Evolutionary conservation across 2,888 invertebrate species (phyloP).

Genomic region (Macaria notata): DNA sequence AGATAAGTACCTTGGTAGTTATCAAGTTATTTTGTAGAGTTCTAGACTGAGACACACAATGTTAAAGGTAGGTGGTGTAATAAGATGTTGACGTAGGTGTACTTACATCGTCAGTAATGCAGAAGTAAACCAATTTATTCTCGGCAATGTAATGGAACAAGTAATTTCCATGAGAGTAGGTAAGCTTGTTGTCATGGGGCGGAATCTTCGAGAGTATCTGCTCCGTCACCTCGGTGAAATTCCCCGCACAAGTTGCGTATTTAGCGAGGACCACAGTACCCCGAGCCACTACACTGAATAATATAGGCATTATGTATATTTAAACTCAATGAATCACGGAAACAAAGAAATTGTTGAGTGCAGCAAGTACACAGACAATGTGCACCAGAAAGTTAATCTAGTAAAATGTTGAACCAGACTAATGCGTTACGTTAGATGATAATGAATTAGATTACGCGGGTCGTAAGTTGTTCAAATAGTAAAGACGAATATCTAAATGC

Average conservation of each 20-base stretch:
- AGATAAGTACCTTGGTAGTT: no score
- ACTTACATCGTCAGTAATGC: slow-evolving; percentile 96
- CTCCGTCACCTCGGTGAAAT: slow-evolving; percentile 97
- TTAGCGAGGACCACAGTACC: slow-evolving; percentile 93
- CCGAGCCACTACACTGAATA: slow-evolving; percentile 94
- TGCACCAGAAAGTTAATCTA: neutral
- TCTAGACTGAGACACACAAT: no score
- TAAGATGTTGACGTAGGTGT: slow-evolving; percentile 11
- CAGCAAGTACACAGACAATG: no score
- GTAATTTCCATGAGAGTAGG: slow-evolving; percentile 96
- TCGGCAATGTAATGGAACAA: slow-evolving; percentile 96
- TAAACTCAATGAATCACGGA: slow-evolving; percentile 35
- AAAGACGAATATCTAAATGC: no score
- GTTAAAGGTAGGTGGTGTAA: no score
- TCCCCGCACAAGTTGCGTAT: slow-evolving; percentile 95
- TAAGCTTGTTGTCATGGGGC: slow-evolving; percentile 94
- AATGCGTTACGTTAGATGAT: neutral
- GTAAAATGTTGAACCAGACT: neutral
- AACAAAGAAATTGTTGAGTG: slow-evolving; percentile 21
- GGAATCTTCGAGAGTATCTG: slow-evolving; percentile 94
- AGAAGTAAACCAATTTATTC: slow-evolving; percentile 94
- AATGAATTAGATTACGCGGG: neutral
- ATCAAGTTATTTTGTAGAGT: no score
- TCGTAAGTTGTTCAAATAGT: no score
- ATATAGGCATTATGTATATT: slow-evolving; percentile 88